Evolutionary conservation across 2,113 vertebrate genomes (phyloP), one percentile per base, ranked within the genome.

Genomic region (Tragelaphus imberbis): DNA sequence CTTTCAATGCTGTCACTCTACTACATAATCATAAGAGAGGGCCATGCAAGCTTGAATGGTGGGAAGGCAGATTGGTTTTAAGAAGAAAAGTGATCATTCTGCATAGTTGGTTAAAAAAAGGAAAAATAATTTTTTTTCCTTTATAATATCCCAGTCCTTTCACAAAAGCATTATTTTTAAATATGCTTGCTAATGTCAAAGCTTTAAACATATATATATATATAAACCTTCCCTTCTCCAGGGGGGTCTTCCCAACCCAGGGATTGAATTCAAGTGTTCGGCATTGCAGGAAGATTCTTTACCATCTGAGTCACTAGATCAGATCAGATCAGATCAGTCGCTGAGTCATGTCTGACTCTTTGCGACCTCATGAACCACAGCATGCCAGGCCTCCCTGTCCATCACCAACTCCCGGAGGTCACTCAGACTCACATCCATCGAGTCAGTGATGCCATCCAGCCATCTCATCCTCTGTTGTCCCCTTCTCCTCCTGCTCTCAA

Each of bases 51-150:
- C 36, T 89, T 79, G 53, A 61, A 8, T 15, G 3, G 16, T 58
- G 44, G 23, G 75, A 98, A 97, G 97, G 97, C 97, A 97, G 97
- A 98, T 94, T 98, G 98, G 97, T 97, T 97, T 97, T 98, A 97
- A 98, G 98, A 98, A 98, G 40, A n/a, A 84, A 87, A 77, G 0
- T 85, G 85, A 96, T 95, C 96, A 93, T 82, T 75, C 17, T 82
- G 36, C 7, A 40, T 40, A 30, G 89, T 61, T 51, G 91, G 91
- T 97, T 90, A 90, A 97, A 95, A 98, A 97, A 97, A 94, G 16
- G 33, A 84, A 47, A 84, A 97, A 97, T 33, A 97, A 11, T 98
- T 96, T 97, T 58, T 30, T 98, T 96, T 96, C 91, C 93, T 98
- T 87, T 80, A 92, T 98, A 97, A 97, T 97, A 96, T 98, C 97